Conservation (phyloP, 2,113 vertebrate species). For the Cynopterus brachyotis region DNA sequence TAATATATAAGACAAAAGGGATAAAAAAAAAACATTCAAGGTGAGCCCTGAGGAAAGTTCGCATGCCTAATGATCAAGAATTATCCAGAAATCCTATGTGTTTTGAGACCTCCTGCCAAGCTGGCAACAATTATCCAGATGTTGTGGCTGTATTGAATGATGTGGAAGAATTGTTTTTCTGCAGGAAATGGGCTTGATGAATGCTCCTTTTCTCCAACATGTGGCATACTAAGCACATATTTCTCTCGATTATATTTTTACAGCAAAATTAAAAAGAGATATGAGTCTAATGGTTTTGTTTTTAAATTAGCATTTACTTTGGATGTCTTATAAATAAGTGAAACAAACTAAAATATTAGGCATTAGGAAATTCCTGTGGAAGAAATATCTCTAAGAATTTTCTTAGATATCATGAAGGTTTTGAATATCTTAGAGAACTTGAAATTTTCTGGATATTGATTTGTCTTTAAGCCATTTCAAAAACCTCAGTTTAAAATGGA, state of each 20-base stretch:
- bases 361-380: background rate
- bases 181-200: slow-evolving; percentile 51
- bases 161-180: background rate
- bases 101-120: background rate
- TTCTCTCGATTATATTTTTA: slow-evolving; percentile 55
- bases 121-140: slow-evolving; percentile 52
- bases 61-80: background rate
- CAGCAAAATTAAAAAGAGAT: slow-evolving; percentile 29
- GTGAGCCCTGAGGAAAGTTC: slow-evolving; percentile 26
- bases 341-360: slow-evolving; percentile 19
- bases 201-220: slow-evolving; percentile 34
- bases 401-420: background rate
- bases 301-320: slow-evolving; percentile 42
- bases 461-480: background rate
- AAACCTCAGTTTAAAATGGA: background rate
- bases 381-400: background rate
- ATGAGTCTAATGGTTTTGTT: background rate
- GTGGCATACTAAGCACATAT: background rate
- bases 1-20: background rate
- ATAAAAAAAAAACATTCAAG: slow-evolving; percentile 22
- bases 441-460: background rate
- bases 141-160: slow-evolving; percentile 21
- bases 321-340: background rate
- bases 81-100: slow-evolving; percentile 15
- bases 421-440: background rate